A percentile compares a stretch with the other conserved stretches of the same genome.
phyloP scores from a whole-genome alignment of 1,140 invertebrate species.

The Penaeus indicus region DNA sequence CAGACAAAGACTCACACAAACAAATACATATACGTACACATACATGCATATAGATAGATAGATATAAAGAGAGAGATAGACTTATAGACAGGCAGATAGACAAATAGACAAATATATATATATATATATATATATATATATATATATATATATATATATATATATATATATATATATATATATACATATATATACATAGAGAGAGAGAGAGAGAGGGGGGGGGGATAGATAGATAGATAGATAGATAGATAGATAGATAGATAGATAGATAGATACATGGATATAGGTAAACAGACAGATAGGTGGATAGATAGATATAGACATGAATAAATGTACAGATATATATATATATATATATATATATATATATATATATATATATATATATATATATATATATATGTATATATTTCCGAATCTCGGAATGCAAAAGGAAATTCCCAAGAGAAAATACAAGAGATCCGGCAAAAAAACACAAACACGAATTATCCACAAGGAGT shows the following conservation, averaged over 20 bases:
- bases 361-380: slow-evolving; percentile 14
- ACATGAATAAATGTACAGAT: background rate
- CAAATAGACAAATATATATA: background rate
- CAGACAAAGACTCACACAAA: too few relatives aligned
- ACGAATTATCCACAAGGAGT: background rate
- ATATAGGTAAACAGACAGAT: slow-evolving; percentile 15
- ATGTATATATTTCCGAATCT: background rate
- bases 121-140: background rate
- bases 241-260: background rate
- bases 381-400: slow-evolving; percentile 21
- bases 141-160: too few relatives aligned
- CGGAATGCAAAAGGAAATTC: background rate
- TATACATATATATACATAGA: too few relatives aligned
- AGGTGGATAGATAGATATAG: background rate
- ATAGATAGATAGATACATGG: slow-evolving; percentile 2
- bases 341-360: slow-evolving; percentile 12
- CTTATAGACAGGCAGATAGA: background rate
- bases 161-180: too few relatives aligned
- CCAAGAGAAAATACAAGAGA: background rate
- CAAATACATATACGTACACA: too few relatives aligned
- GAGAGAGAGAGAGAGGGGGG: too few relatives aligned
- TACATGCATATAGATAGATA: background rate
- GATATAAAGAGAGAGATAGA: background rate
- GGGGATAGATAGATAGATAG: too few relatives aligned
- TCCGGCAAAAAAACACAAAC: background rate